Conservation (phyloP, 2,797 vertebrate species). For the Cossypha polioptera region DNA sequence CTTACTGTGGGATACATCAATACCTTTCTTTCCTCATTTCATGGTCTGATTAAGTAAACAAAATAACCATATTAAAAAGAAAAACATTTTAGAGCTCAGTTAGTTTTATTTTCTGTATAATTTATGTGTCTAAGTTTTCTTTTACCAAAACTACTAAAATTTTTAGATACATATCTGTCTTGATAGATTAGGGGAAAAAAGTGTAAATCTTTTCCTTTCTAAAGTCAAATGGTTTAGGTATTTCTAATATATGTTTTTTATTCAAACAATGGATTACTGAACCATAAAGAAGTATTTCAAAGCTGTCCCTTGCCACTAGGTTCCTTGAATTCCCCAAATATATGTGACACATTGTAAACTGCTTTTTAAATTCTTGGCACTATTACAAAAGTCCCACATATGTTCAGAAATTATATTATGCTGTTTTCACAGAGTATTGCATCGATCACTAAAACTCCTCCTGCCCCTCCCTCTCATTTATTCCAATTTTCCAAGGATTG, state of each 20-base stretch:
- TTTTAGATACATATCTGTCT: neutral
- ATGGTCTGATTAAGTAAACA: neutral
- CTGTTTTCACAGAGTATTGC: neutral
- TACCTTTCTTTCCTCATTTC: neutral
- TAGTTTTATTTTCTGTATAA: neutral
- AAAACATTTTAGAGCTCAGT: neutral
- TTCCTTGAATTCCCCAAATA: neutral
- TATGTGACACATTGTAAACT: neutral
- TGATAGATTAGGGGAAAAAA: accelerated
- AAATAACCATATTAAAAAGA: neutral
- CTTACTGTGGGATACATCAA: neutral
- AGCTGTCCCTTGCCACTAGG: neutral
- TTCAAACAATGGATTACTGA: neutral
- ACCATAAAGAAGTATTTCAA: neutral
- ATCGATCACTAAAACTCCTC: neutral
- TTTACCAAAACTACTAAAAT: neutral
- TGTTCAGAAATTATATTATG: neutral
- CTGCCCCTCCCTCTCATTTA: accelerated
- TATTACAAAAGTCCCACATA: neutral
- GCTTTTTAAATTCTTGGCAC: neutral
- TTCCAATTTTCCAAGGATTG: neutral
- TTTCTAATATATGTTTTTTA: neutral
- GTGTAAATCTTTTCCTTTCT: neutral
- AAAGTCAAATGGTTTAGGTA: neutral
- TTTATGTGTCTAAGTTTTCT: neutral